phyloP scores from a whole-genome alignment of 2,113 vertebrate species.

The Coturnix japonica region DNA sequence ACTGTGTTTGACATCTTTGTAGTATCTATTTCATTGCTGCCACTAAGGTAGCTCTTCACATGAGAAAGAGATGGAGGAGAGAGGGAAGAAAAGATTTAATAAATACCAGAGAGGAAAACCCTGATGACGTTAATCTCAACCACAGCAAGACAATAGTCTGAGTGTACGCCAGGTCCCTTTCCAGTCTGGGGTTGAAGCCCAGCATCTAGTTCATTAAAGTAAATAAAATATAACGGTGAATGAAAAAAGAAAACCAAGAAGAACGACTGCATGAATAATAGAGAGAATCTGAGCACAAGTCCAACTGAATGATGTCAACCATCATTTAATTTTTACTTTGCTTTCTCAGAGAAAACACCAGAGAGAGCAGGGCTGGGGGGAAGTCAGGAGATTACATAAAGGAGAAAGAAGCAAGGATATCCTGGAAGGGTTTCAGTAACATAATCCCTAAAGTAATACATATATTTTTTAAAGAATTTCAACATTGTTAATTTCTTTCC shows the following conservation, averaged over 20 bases:
- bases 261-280: slow-evolving; percentile 52
- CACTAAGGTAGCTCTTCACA: slow-evolving; percentile 22
- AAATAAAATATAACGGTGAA: slow-evolving; percentile 62
- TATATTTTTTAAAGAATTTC: slow-evolving; percentile 46
- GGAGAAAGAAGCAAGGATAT: slow-evolving; percentile 26
- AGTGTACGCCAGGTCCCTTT: not conserved
- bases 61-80: not conserved
- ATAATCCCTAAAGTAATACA: slow-evolving; percentile 64
- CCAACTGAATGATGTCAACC: slow-evolving; percentile 60
- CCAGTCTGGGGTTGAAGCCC: not conserved
- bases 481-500: slow-evolving; percentile 62
- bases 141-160: slow-evolving; percentile 51
- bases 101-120: slow-evolving; percentile 53
- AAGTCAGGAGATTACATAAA: not conserved
- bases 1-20: not conserved
- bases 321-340: slow-evolving; percentile 61
- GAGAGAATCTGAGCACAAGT: slow-evolving; percentile 51
- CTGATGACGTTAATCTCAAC: slow-evolving; percentile 39
- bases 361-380: not conserved
- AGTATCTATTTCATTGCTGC: not conserved
- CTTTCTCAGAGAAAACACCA: slow-evolving; percentile 44
- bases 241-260: slow-evolving; percentile 5
- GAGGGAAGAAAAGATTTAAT: slow-evolving; percentile 21
- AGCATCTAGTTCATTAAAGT: slow-evolving; percentile 37
- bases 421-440: slow-evolving; percentile 56